A percentile compares a stretch with the other conserved stretches of the same genome.
These are phyloP conservation scores for Labeo calbasu DNA, from an alignment of 2,797 vertebrate species.

Conservation along the genomic window DNA sequence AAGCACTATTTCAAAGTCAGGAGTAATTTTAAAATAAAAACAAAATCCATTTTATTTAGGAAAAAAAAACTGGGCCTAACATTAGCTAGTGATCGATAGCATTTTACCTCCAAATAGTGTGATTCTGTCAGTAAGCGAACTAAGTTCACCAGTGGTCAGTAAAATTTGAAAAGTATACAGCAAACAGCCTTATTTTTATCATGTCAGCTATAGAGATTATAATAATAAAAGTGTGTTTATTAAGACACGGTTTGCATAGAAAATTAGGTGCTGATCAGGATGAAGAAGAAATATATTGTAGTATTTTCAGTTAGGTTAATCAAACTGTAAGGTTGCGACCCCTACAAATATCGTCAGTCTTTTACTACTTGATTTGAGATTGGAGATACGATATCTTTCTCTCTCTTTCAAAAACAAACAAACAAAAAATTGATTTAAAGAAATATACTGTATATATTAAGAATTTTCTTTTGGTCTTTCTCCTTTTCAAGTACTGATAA, in stretches of 20 bases:
- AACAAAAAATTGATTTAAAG: no score
- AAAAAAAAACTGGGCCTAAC: not conserved
- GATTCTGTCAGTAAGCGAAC: not conserved
- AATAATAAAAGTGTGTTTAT: not conserved
- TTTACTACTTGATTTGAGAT: not conserved
- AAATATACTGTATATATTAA: not conserved
- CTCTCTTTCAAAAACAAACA: no score
- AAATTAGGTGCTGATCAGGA: not conserved
- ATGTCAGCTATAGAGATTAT: slow-evolving; percentile 9
- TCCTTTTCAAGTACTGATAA: slow-evolving; percentile 18
- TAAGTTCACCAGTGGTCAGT: not conserved
- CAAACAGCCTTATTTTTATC: not conserved
- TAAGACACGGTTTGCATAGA: slow-evolving; percentile 32
- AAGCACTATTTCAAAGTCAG: not conserved
- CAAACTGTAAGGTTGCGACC: not conserved
- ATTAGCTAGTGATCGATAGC: not conserved
- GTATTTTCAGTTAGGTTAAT: not conserved
- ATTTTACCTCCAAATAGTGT: not conserved
- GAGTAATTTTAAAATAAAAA: not conserved
- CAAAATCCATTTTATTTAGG: not conserved
- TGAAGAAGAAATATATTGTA: not conserved
- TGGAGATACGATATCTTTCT: no score
- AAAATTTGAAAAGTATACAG: not conserved
- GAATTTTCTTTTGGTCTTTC: slow-evolving; percentile 13
- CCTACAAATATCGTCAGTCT: not conserved